These are phyloP conservation scores for Rhinichthys klamathensis DNA, from an alignment of 2,113 vertebrate species.

Conservation along the genomic window DNA sequence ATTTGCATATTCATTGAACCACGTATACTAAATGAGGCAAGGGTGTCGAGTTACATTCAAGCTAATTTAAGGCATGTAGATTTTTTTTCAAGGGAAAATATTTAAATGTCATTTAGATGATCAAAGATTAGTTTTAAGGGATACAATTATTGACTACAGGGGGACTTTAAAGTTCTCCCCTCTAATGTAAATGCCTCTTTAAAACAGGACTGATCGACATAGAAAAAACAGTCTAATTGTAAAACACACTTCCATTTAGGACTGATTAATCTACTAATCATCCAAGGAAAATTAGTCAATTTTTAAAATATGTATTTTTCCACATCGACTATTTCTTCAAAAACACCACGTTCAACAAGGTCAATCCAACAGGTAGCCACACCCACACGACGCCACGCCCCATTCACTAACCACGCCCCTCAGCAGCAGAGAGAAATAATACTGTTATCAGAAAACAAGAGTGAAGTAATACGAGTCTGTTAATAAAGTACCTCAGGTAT, in stretches of 20 bases:
- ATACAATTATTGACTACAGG: no score
- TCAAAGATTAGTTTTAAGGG: no score
- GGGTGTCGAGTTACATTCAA: no score
- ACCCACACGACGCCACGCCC: background rate
- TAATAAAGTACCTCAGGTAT: constrained; percentile 5
- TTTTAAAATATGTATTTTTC: background rate
- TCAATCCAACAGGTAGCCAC: background rate
- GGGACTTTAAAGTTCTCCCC: no score
- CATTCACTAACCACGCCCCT: background rate
- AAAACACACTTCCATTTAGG: background rate
- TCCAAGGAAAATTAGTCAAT: background rate
- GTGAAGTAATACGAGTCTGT: background rate
- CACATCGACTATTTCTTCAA: background rate
- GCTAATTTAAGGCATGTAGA: no score
- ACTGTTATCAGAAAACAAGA: background rate
- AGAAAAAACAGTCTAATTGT: background rate
- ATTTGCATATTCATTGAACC: no score
- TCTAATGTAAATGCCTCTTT: no score
- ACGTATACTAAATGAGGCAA: no score
- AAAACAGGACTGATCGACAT: background rate
- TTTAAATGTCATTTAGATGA: no score
- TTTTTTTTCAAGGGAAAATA: no score
- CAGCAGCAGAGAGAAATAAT: background rate
- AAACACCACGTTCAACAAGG: background rate
- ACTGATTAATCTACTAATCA: background rate